Percentiles rank a stretch among this genome's conserved stretches.
Evolutionary conservation across 2,888 invertebrate species (phyloP).

Genomic region (Seira ritae): DNA sequence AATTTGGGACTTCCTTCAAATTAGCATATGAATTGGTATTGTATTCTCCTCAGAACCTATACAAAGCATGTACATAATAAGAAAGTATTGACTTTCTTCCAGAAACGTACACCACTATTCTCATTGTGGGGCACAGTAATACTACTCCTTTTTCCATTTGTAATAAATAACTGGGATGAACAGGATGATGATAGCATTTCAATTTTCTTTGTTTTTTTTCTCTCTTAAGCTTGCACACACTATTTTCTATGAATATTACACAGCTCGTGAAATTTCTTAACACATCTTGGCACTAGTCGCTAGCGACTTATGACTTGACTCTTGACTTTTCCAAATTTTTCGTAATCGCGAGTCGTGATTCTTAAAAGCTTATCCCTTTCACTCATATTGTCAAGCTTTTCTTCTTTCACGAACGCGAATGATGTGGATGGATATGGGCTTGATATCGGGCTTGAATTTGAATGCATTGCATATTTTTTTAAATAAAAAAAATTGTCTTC

Average conservation of each 20-base stretch:
- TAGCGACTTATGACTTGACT: constrained; percentile 59
- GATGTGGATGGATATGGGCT: too few relatives aligned
- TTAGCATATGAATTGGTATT: constrained; percentile 11
- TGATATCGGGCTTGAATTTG: too few relatives aligned
- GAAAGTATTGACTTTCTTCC: constrained; percentile 11
- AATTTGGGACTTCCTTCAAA: background rate
- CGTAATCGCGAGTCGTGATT: too few relatives aligned
- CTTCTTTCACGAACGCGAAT: too few relatives aligned
- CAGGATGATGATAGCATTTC: constrained; percentile 31
- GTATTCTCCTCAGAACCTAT: background rate
- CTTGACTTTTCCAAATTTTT: constrained; percentile 44
- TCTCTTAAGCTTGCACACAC: background rate
- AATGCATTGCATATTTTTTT: too few relatives aligned
- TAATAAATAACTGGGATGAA: constrained; percentile 7
- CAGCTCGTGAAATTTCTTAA: constrained; percentile 22
- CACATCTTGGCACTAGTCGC: constrained; percentile 49
- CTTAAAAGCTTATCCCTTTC: too few relatives aligned
- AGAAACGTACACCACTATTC: background rate
- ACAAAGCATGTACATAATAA: background rate
- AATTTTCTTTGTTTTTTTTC: constrained; percentile 9
- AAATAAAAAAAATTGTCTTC: too few relatives aligned
- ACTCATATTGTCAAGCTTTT: too few relatives aligned
- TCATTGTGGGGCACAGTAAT: constrained; percentile 6
- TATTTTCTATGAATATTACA: background rate
- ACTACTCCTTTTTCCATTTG: background rate